A percentile compares a stretch with the other conserved stretches of the same genome.
These are phyloP conservation scores for Xenopus petersii DNA, from an alignment of 2,797 vertebrate genomes.

Conservation along the genomic window DNA sequence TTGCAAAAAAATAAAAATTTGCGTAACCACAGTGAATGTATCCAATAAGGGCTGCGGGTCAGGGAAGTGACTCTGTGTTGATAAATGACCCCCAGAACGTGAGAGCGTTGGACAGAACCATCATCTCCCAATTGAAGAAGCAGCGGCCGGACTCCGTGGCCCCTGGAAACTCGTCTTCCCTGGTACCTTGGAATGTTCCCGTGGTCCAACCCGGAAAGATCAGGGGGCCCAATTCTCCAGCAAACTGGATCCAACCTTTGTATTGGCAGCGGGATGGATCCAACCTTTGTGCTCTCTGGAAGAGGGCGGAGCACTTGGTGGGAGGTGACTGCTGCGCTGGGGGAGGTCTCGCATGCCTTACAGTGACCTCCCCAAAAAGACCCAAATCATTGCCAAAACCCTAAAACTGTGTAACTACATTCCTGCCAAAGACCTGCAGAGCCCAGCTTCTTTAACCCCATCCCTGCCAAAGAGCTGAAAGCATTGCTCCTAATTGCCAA, in stretches of 20 bases:
- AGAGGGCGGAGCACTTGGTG: slow-evolving; percentile 10
- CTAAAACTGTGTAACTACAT: slow-evolving; percentile 27
- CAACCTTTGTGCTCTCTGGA: not conserved
- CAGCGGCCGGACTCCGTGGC: not conserved
- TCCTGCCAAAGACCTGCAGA: slow-evolving; percentile 43
- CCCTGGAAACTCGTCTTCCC: slow-evolving; percentile 29
- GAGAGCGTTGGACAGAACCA: slow-evolving; percentile 1
- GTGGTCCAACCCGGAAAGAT: too few species aligned
- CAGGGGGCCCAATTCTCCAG: too few species aligned
- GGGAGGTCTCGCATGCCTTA: slow-evolving; percentile 48
- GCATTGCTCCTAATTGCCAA: slow-evolving; percentile 2
- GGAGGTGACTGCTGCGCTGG: slow-evolving; percentile 30
- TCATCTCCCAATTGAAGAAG: not conserved
- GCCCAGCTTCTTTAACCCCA: slow-evolving; percentile 10
- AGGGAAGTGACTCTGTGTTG: not conserved
- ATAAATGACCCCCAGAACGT: slow-evolving; percentile 34
- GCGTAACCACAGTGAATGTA: not conserved
- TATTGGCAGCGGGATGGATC: not conserved
- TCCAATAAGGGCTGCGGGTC: not conserved
- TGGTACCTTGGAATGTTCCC: not conserved
- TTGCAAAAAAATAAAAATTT: not conserved
- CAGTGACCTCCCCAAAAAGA: slow-evolving; percentile 40
- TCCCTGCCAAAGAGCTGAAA: slow-evolving; percentile 19
- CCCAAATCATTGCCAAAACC: slow-evolving; percentile 35
- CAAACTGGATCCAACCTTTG: too few species aligned